A percentile compares a stretch with the other conserved stretches of the same genome.
phyloP scores from a whole-genome alignment of 2,797 vertebrate genomes.

The Chrosomus eos region DNA sequence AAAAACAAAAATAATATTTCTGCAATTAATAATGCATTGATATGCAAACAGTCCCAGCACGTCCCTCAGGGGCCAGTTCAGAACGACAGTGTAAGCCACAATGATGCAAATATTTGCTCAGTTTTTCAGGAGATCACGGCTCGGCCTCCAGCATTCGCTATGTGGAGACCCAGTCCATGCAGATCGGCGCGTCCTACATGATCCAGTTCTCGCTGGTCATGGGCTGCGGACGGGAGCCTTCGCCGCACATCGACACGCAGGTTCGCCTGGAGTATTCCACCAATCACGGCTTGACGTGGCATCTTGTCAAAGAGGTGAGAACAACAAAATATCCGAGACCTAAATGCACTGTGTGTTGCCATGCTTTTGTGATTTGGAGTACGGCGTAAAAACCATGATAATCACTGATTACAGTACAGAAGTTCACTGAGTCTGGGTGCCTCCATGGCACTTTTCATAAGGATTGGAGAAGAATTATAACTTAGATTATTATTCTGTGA shows the following conservation, averaged over 20 bases:
- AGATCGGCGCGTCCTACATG: conserved; percentile 95
- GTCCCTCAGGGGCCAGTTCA: background rate
- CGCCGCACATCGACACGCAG: conserved; percentile 95
- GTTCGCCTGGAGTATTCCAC: conserved; percentile 97
- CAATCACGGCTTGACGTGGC: conserved; percentile 98
- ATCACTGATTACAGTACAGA: background rate
- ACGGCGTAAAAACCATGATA: background rate
- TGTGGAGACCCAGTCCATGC: conserved; percentile 99
- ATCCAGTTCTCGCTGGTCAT: conserved; percentile 97
- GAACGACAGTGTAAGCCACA: background rate
- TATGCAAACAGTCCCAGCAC: background rate
- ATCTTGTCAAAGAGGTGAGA: conserved; percentile 95
- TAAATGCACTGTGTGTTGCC: background rate
- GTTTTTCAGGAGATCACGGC: conserved; percentile 95
- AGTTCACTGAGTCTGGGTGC: background rate
- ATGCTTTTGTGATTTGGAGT: background rate
- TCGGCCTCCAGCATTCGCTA: conserved; percentile 93
- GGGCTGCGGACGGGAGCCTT: conserved; percentile 91
- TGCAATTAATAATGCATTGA: conserved; percentile 11
- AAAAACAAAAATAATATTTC: background rate
- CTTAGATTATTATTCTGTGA: conserved; percentile 30
- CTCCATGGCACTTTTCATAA: background rate
- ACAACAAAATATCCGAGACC: background rate
- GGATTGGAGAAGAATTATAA: background rate
- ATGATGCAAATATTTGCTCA: conserved; percentile 65